Conservation (phyloP, 2,113 vertebrate genomes). For the Cryptotis parvus region DNA sequence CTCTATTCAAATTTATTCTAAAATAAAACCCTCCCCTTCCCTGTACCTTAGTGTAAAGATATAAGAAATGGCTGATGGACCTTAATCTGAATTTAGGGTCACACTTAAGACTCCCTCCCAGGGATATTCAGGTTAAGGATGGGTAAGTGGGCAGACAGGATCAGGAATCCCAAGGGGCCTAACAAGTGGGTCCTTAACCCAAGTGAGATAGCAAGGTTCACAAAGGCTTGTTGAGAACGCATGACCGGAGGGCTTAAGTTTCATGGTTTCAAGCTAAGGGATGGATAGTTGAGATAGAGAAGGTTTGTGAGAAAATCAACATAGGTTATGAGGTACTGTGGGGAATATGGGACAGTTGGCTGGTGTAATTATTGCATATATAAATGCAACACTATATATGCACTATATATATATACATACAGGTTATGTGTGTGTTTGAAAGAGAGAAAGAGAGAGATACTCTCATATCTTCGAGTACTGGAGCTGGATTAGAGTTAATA, state of each 20-base stretch:
- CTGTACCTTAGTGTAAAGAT: neutral
- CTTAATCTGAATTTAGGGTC: neutral
- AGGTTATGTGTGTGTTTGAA: neutral
- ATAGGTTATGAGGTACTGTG: fast-evolving
- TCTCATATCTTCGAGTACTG: neutral
- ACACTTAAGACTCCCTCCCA: neutral
- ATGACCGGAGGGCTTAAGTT: neutral
- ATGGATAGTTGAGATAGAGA: neutral
- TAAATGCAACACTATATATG: neutral
- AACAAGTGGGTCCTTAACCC: neutral
- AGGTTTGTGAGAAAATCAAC: fast-evolving
- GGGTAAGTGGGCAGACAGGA: neutral
- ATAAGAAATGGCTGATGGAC: neutral
- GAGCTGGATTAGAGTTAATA: neutral
- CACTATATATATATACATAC: no score
- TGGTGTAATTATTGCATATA: neutral
- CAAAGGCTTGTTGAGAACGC: neutral
- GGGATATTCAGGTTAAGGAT: neutral
- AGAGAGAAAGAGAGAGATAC: neutral
- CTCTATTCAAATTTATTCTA: neutral
- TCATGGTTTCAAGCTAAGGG: neutral
- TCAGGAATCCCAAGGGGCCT: neutral
- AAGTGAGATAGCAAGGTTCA: neutral
- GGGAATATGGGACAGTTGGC: fast-evolving
- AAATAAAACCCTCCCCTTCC: neutral